Base-by-base conservation (phyloP, 2,888 invertebrate genomes). In the Sycophila texana region DNA sequence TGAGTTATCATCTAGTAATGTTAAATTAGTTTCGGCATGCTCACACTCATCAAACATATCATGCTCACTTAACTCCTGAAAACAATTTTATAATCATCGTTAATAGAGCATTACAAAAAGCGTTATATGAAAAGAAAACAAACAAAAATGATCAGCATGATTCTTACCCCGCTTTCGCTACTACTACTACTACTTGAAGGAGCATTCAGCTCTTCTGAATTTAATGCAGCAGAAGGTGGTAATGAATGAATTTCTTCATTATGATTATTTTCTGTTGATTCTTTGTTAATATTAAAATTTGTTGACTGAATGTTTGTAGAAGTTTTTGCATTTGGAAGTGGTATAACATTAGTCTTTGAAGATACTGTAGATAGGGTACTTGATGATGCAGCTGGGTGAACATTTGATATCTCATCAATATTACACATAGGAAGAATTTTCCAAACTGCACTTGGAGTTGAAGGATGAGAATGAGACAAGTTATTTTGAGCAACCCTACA, bases 1-100 rank as follows among this genome's bases (percentile, higher is more conserved):
- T 4, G 94, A 94, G 89, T 93, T 94, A 60, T 94, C 94, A 83
- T 94, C 94, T n/a, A 92, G 91, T 80, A 92, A 92, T 81, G 91
- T 91, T 76, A 91, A 83, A 83, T 92, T 92, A 77, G 91, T 91
- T 78, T 91, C 91, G 26, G 87, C 88, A 39, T 89, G 89, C 51
- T 91, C 92, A 79, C 91, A 91, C 60, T 94, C 94, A 82, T 94
- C 93, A 82, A 93, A 93, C 77, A 92, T 93, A 85, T 94, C 94
- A n/a, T 93, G 91, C 85, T 95, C 94, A 85, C 93, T 94, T 57
- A 92, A 84, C 86, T 93, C 92, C 92, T 92, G 83, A 91, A 89
- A 91, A 90, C 79, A 91, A 65, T 70, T 71, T 80, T 65, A 51
- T n/a, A 83, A 66, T 76, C 74, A 26, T 63, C 68, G 75, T 67